Conservation (phyloP, 23 tunicate species). For the Clavelina lepadiformis region DNA sequence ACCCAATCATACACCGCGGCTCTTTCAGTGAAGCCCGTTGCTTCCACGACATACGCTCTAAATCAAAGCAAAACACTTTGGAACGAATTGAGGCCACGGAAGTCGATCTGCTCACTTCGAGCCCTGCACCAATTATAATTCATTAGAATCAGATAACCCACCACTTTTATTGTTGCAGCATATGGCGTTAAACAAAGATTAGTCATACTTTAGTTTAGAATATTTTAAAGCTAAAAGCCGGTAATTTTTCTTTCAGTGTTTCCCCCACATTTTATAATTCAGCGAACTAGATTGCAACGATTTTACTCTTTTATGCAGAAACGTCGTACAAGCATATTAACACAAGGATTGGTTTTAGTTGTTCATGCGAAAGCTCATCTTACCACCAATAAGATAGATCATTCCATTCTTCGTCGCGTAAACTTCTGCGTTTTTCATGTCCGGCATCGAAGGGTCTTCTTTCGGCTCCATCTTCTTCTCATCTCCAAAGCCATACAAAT, state of each 20-base stretch:
- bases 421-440: constrained; percentile 77
- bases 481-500: constrained; percentile 17
- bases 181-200: background rate
- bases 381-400: constrained; percentile 79
- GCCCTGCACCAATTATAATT: background rate
- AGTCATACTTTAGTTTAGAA: background rate
- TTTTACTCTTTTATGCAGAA: no score
- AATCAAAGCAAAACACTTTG: constrained; percentile 42
- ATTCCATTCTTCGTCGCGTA: constrained; percentile 48
- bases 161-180: background rate
- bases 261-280: no score
- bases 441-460: constrained; percentile 32
- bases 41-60: constrained; percentile 36
- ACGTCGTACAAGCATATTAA: no score
- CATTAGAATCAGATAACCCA: background rate
- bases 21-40: constrained; percentile 25
- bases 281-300: background rate
- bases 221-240: no score
- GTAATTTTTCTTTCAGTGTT: no score
- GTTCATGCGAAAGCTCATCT: background rate
- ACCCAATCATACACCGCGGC: constrained; percentile 79
- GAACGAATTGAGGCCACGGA: constrained; percentile 26
- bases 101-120: constrained; percentile 34
- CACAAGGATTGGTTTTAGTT: no score
- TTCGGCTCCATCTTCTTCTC: background rate